Base-by-base conservation (phyloP, 2,888 invertebrate species). In the Netelia inedita region DNA sequence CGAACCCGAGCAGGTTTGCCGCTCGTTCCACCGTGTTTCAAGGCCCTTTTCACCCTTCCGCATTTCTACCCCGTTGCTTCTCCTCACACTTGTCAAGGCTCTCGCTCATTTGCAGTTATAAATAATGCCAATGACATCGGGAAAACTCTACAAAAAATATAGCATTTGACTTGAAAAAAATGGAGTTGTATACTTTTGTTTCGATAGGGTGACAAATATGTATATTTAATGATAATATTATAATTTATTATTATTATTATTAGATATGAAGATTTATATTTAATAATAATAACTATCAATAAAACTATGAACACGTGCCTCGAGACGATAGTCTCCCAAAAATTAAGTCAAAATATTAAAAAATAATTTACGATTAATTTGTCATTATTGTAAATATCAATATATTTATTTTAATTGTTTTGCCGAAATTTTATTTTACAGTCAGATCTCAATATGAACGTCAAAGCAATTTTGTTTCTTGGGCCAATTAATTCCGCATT, bases 101-200 rank as follows among this genome's bases (percentile, higher is more conserved):
- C 57, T 46, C 16, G 53, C 16, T 21, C 19, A 75, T 79, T 59
- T 55, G 78, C 63, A 88, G 87, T 92, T 91, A 92, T 93, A 93
- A 93, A 92, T 93, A 93, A 93, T 92, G 89, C 89, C 89, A 90
- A 91, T 90, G 88, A 46, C 87, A 53, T 71, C 28, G 66, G 57
- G 21, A 74, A 78, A 46, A 14, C 11, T 46, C 46, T 10, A 46
- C 46, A 46, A 10, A 46, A 46, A 46, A 46, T 76, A 74, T 46
- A 46, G 11, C 14, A 41, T 2, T 14, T 8, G 46, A 2, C 6
- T 46, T 5, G 46, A 14, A 6, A 1, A 2, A 3, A 14, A 14
- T 0, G 10, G 1, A 46, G 11, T 10, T 5, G 11, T 14, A 46
- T 35, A 6, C 6, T 35, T 23, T 35, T 35, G 23, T 1, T 23